Base-by-base conservation (phyloP, 2,888 invertebrate genomes). In the Idaea dimidiata region DNA sequence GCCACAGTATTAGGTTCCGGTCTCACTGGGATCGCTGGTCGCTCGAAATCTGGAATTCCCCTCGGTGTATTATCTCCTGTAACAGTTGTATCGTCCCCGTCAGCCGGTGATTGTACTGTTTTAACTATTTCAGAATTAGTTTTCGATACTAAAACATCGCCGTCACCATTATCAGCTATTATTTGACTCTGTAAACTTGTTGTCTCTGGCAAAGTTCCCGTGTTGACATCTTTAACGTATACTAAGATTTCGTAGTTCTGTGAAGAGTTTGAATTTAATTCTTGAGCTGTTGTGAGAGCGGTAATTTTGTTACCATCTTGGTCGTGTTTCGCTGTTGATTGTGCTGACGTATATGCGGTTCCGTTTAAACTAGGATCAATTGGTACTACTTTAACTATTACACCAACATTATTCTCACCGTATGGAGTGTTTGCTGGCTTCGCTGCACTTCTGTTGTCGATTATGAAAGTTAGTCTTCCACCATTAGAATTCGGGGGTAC, bases 401-500 rank as follows among this genome's bases (percentile, higher is more conserved):
- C 63, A 7, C 66, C 18, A 1, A 72, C 62, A n/a, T 6, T 60
- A 33, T 16, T 63, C 56, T 63, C 57, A 59, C 58, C 57, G 14
- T 54, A 58, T 43, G 62, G 17, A 61, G 32, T 16, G 54, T 55
- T 54, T 43, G 31, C 16, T 59, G 64, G 0, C 61, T 56, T 14
- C 14, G 54, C 58, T 33, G 17, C 57, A 58, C 58, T 69, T 18
- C 59, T 69, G 3, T 75, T 69, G 32, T 81, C 76, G 57, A 85
- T 73, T 3, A 75, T 68, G 53, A 86, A 76, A 18, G 77, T 78
- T 0, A 79, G 71, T 59, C 66, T 72, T 71, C 59, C 66, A 71
- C 57, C 69, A 59, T 61, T 66, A 16, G 57, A 18, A 7, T 17
- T 60, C 16, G 66, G 53, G n/a, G 75, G 77, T 14, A 75, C n/a